Evolutionary conservation across 2,888 invertebrate genomes (phyloP).

Genomic region (Trimorus sp.): DNA sequence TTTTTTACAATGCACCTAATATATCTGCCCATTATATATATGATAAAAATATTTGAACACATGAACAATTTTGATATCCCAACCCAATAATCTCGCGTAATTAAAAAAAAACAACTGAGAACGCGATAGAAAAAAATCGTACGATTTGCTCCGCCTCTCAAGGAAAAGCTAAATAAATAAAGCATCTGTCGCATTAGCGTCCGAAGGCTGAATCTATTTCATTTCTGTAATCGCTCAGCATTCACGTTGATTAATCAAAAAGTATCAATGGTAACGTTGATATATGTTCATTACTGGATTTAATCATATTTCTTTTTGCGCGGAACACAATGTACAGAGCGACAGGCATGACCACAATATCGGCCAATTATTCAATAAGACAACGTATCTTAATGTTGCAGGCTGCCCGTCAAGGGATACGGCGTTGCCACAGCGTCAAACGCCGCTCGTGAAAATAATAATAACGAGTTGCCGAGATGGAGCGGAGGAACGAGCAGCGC

Average conservation of each 20-base stretch:
- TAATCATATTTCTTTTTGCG: conserved; percentile 56
- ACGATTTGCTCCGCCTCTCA: not conserved
- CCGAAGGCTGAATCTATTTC: conserved; percentile 49
- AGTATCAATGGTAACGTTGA: conserved; percentile 54
- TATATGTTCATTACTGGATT: conserved; percentile 52
- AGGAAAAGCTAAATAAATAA: conserved; percentile 26
- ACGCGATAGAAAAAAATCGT: not conserved
- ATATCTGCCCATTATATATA: too few species aligned
- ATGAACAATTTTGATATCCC: too few species aligned
- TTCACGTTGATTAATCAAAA: conserved; percentile 60
- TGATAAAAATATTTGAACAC: too few species aligned
- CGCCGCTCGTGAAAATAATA: conserved; percentile 50
- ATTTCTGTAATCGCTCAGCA: conserved; percentile 28
- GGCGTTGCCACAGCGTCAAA: conserved; percentile 43
- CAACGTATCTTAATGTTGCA: conserved; percentile 65
- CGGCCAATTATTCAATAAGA: conserved; percentile 62
- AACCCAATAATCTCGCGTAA: too few species aligned
- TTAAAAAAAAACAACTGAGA: not conserved
- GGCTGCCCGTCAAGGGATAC: conserved; percentile 56
- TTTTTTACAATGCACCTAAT: too few species aligned
- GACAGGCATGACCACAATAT: conserved; percentile 61
- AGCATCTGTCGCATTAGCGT: conserved; percentile 32
- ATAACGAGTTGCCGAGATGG: conserved; percentile 49
- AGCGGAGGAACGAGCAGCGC: conserved; percentile 31
- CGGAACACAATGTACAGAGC: conserved; percentile 52